These are phyloP conservation scores for Amblyraja radiata DNA, from an alignment of 2,797 vertebrate species.

Conservation along the genomic window DNA sequence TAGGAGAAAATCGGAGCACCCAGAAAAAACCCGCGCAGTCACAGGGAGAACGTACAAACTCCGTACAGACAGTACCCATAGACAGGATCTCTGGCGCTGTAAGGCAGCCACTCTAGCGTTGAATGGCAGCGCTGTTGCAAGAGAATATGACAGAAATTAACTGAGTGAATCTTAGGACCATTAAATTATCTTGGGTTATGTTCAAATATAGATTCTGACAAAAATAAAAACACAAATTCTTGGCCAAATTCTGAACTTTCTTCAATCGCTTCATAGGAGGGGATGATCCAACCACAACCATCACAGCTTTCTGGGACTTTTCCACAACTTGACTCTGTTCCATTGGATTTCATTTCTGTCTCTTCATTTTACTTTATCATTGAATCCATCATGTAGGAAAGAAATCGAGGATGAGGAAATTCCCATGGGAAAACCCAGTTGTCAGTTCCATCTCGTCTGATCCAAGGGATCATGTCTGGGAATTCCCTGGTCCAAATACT, in stretches of 20 bases:
- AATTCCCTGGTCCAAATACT: not conserved
- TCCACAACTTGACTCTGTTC: not conserved
- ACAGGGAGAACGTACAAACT: no score
- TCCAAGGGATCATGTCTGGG: not conserved
- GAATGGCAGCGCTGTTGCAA: not conserved
- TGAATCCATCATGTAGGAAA: not conserved
- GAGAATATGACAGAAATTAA: not conserved
- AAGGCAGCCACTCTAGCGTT: no score
- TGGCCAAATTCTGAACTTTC: not conserved
- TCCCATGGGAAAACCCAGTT: not conserved
- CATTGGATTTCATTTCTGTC: not conserved
- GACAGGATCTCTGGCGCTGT: no score
- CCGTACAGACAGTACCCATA: no score
- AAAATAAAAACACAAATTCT: not conserved
- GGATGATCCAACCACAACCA: not conserved
- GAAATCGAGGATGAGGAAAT: not conserved
- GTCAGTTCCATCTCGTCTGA: not conserved
- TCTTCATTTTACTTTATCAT: not conserved
- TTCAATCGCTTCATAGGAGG: not conserved
- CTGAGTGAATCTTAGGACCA: not conserved
- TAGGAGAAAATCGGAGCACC: no score
- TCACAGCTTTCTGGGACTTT: not conserved
- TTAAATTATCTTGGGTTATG: not conserved
- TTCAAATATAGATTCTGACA: not conserved
- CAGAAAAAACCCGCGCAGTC: no score